Evolutionary conservation across 2,888 invertebrate species (phyloP), one percentile per base, ranked within the genome.

Genomic region (Trachelus tabidus): DNA sequence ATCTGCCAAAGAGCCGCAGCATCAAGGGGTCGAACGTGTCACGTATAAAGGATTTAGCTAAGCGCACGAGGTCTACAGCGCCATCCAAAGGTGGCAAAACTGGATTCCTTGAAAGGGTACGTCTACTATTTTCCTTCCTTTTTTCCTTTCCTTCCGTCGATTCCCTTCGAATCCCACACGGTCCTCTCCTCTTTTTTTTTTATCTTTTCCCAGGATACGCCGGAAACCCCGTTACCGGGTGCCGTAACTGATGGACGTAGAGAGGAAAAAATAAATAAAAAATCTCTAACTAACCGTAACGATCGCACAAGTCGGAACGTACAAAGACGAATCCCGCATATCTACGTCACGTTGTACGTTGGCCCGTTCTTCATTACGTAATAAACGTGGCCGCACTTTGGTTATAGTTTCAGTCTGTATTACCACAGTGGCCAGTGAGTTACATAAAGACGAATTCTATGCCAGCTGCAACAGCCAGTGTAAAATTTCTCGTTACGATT

Each of bases 401-500:
- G 82, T 85, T 84, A 83, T 76, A 81, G 82, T 81, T 81, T 83
- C 83, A 80, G 81, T 79, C 76, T 81, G 80, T 77, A 80, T 83
- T 83, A 86, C 77, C 74, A 3, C 75, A 73, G 37, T 31, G 31
- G 68, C 73, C 30, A 30, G 77, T 75, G 71, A 35, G 77, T 74
- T 73, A 75, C 69, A 73, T 33, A 68, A 71, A 75, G 77, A 73
- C 34, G n/a, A 35, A 68, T 69, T 76, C 73, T 40, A 40, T 74
- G 81, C 78, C 77, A 33, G 73, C n/a, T 56, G 81, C 82, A 81
- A 82, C 82, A 77, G 81, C 81, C 81, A 81, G 84, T 82, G 88
- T 89, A 88, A 90, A 89, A 89, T 84, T 81, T 82, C 81, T 83
- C 85, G 87, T 90, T 89, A 88, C 86, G 86, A 88, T 90, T 90